phyloP scores from a whole-genome alignment of 2,888 invertebrate species.

The Cepaea hortensis region DNA sequence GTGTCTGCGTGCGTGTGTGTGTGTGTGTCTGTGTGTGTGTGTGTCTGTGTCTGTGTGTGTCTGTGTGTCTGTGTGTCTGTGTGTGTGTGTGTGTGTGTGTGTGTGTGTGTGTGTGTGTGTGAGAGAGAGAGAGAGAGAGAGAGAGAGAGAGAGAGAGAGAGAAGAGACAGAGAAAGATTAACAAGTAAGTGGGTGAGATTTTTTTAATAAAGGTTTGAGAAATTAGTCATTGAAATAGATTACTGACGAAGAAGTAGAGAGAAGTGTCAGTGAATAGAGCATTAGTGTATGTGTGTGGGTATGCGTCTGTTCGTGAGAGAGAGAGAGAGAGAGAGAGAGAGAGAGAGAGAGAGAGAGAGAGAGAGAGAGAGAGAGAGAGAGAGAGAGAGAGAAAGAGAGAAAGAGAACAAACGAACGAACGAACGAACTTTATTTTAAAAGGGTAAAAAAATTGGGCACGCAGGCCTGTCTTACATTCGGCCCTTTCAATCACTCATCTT shows the following conservation, averaged over 20 bases:
- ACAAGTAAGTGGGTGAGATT: slow-evolving; percentile 19
- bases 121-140: slow-evolving; percentile 8
- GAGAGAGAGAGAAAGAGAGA: neutral
- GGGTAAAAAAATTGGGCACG: no score
- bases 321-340: no score
- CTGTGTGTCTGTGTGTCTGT: no score
- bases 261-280: no score
- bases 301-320: no score
- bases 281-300: no score
- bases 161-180: slow-evolving; percentile 11
- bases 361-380: neutral
- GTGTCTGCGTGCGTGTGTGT: neutral
- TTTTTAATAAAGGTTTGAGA: neutral
- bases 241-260: no score
- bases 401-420: neutral
- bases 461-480: no score
- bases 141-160: slow-evolving; percentile 21
- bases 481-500: no score
- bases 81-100: neutral
- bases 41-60: neutral
- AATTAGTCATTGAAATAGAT: no score
- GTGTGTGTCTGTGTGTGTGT: neutral
- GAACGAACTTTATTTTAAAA: no score
- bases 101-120: no score
- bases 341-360: neutral